Percentiles rank a stretch among this genome's conserved stretches.
These are phyloP conservation scores for Machimus atricapillus DNA, from an alignment of 2,888 invertebrate species.

Conservation along the genomic window DNA sequence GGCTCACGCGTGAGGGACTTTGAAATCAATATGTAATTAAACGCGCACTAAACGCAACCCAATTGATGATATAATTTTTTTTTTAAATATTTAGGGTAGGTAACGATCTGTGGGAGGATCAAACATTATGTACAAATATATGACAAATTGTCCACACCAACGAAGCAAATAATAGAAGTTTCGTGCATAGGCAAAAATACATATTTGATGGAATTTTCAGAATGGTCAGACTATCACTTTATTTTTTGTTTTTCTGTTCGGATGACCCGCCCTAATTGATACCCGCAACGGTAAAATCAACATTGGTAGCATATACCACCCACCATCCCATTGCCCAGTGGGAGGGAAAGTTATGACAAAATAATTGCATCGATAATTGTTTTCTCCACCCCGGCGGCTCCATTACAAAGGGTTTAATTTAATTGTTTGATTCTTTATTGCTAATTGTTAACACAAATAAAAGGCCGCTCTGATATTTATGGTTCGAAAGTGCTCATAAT, in stretches of 20 bases:
- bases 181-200: background rate
- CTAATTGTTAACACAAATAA: background rate
- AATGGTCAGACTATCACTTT: background rate
- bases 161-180: background rate
- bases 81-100: background rate
- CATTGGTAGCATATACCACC: background rate
- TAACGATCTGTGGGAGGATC: background rate
- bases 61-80: background rate
- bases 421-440: background rate
- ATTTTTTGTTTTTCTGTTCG: background rate
- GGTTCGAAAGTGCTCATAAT: background rate
- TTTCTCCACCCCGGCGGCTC: background rate
- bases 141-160: background rate
- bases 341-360: background rate
- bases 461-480: background rate
- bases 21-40: no score
- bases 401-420: background rate
- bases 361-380: background rate
- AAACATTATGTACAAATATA: background rate
- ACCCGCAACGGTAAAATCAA: background rate
- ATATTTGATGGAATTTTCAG: background rate
- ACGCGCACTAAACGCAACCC: background rate
- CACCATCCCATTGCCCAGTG: background rate
- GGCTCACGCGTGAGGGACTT: background rate
- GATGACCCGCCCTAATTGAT: background rate